Base-by-base conservation (phyloP, 2,113 vertebrate species). In the Apus apus region DNA sequence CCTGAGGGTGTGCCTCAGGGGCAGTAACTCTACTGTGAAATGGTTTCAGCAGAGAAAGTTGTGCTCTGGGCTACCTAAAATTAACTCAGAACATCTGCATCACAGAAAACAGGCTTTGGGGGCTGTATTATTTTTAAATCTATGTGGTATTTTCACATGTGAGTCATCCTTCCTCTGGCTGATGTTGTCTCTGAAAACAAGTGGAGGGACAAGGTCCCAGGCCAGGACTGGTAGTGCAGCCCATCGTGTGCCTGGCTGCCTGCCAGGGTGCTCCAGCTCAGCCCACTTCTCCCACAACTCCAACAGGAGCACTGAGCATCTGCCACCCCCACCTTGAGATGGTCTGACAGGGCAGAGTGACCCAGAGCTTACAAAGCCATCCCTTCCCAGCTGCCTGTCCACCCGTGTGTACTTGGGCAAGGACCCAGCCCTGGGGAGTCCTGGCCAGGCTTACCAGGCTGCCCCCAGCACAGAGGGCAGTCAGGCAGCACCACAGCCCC, bases 161-260 rank as follows among this genome's bases (percentile, higher is more conserved):
- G 43, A 86, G 76, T 78, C 68, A 93, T n/a, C 34, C 3, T 84
- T 32, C 65, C 79, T 78, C 40, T 56, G 80, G 67, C 12, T 89
- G 65, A 67, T 48, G 18, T 54, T 86, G 53, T 72, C 29, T 81
- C 53, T 19, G 6, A 89, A 56, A 71, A 38, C 0, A 1, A 85
- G 71, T 36, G 62, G n/a, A 85, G 5, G 36, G 32, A 80, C 30
- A 0, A 3, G 45, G 45, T 46, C 32, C 22, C 10, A 5, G 29
- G 32, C 11, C 0, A 0, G 18, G 14, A 6, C 19, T 25, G 2
- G 1, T 2, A 0, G 66, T 22, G 11, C 54, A 93, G 46, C 25
- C n/a, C 46, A 72, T 57, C 4, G 2, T 1, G 4, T 53, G 58
- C 58, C 45, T 5, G 4, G 6, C 26, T 77, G 64, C 36, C 56